Evolutionary conservation across 2,113 vertebrate genomes (phyloP).

Genomic region (Illadopsis cleaveri): DNA sequence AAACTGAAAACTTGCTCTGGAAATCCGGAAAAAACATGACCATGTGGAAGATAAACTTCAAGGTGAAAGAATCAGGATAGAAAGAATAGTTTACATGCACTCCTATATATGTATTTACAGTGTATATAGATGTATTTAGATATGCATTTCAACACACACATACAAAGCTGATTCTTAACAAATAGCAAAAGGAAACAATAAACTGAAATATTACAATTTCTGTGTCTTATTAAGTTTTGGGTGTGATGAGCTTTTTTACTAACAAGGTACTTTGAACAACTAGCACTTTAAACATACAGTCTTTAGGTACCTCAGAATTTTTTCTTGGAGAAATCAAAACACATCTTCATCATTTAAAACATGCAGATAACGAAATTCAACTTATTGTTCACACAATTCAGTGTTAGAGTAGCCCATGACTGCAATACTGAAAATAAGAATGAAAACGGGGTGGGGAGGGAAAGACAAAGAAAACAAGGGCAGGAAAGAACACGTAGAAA

Average conservation of each 20-base stretch:
- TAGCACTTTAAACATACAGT: not conserved
- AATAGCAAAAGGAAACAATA: not conserved
- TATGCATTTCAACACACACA: not conserved
- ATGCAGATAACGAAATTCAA: not conserved
- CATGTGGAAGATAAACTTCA: not conserved
- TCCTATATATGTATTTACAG: not conserved
- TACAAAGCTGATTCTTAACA: not conserved
- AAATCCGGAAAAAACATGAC: not conserved
- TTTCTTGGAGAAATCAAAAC: slow-evolving; percentile 13
- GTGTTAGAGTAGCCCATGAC: not conserved
- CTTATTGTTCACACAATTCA: slow-evolving; percentile 11
- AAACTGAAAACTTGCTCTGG: not conserved
- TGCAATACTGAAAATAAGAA: slow-evolving; percentile 24
- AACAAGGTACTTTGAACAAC: not conserved
- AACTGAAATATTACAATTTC: not conserved
- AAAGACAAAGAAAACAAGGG: not conserved
- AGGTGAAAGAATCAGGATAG: not conserved
- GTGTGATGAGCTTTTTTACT: not conserved
- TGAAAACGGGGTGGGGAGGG: accelerated
- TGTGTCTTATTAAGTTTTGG: not conserved
- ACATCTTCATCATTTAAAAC: slow-evolving; percentile 13
- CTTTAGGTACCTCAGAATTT: not conserved
- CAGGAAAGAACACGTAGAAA: not conserved
- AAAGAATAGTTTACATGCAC: not conserved
- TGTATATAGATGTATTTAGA: not conserved